These are phyloP conservation scores for Phrynocephalus forsythii DNA, from an alignment of 2,797 vertebrate genomes.

Conservation along the genomic window DNA sequence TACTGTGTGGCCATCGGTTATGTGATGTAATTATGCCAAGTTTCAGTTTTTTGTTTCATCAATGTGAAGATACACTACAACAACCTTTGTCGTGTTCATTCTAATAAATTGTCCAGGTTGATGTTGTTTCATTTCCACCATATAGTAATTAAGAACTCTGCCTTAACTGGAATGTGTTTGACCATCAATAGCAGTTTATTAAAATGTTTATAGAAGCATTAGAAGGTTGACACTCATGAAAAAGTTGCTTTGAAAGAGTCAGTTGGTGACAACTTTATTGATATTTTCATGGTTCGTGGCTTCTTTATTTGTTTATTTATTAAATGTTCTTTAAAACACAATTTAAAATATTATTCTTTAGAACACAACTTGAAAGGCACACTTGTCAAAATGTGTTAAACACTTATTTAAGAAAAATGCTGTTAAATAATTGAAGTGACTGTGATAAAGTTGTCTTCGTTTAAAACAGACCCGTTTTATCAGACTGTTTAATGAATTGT, in stretches of 20 bases:
- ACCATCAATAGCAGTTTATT: background rate
- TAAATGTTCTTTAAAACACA: conserved; percentile 78
- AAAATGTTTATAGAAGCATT: background rate
- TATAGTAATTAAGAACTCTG: background rate
- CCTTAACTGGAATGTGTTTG: background rate
- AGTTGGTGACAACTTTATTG: conserved; percentile 65
- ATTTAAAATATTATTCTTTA: conserved; percentile 78
- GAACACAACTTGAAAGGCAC: conserved; percentile 81
- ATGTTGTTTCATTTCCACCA: background rate
- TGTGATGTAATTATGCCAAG: no score
- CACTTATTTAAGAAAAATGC: conserved; percentile 82
- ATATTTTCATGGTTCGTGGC: conserved; percentile 69
- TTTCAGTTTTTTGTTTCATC: no score
- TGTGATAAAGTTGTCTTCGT: conserved; percentile 85
- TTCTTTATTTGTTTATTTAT: conserved; percentile 54
- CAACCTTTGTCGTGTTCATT: background rate
- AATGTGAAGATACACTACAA: no score
- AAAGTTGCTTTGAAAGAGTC: conserved; percentile 67
- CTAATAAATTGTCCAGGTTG: background rate
- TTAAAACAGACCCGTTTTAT: conserved; percentile 84
- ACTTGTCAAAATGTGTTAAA: conserved; percentile 82
- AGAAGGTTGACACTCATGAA: conserved; percentile 46
- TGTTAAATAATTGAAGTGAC: conserved; percentile 85
- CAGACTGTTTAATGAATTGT: conserved; percentile 87
- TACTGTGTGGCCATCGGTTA: no score